Conservation (phyloP, 1,140 invertebrate genomes). For the Amyelois transitella region DNA sequence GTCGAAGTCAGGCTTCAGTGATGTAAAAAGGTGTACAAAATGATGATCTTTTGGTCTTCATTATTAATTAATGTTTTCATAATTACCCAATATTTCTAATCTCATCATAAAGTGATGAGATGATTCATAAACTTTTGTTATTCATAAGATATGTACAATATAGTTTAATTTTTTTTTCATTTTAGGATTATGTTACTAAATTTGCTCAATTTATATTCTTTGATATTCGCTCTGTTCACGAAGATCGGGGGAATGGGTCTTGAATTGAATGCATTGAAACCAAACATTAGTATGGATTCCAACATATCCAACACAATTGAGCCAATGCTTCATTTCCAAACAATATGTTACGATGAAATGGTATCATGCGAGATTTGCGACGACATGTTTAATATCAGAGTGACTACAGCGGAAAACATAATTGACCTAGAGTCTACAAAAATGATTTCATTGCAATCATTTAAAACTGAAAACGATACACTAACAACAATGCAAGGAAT, state of each 20-base stretch:
- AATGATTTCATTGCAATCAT: neutral
- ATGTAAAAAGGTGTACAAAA: too few relatives aligned
- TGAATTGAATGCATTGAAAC: slow-evolving; percentile 72
- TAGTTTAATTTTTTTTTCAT: slow-evolving; percentile 30
- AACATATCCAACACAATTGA: slow-evolving; percentile 30
- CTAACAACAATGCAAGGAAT: neutral
- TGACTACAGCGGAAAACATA: neutral
- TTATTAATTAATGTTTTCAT: too few relatives aligned
- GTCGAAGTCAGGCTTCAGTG: too few relatives aligned
- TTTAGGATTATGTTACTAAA: slow-evolving; percentile 95
- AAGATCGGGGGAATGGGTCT: slow-evolving; percentile 88
- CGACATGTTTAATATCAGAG: neutral
- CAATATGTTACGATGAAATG: slow-evolving; percentile 35
- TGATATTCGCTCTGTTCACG: slow-evolving; percentile 95
- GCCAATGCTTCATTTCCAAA: slow-evolving; percentile 24
- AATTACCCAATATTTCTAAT: too few relatives aligned
- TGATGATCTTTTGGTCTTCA: too few relatives aligned
- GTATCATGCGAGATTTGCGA: slow-evolving; percentile 45
- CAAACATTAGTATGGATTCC: slow-evolving; percentile 29
- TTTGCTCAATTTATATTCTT: slow-evolving; percentile 94
- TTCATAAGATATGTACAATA: too few relatives aligned
- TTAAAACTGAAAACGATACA: neutral
- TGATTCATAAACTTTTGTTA: too few relatives aligned
- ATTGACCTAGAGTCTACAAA: neutral
- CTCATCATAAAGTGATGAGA: too few relatives aligned